Evolutionary conservation across 2,888 invertebrate species (phyloP).

Genomic region (Heliconius aoede): DNA sequence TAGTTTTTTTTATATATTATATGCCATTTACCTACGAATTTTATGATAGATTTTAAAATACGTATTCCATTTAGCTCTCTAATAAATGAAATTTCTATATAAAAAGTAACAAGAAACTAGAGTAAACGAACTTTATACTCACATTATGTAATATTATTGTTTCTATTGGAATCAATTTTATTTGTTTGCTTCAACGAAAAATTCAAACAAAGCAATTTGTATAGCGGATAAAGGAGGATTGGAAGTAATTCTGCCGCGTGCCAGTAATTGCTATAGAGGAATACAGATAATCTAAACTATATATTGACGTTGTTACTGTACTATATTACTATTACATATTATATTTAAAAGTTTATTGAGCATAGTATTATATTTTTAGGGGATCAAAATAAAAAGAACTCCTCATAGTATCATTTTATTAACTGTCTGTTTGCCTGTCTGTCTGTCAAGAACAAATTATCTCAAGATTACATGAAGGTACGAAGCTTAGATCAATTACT

Average conservation of each 20-base stretch:
- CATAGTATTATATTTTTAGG: neutral
- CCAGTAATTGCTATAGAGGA: constrained; percentile 40
- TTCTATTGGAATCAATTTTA: neutral
- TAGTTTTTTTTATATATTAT: too few relatives aligned
- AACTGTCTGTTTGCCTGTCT: too few relatives aligned
- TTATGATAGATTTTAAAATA: too few relatives aligned
- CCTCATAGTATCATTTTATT: too few relatives aligned
- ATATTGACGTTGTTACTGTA: constrained; percentile 35
- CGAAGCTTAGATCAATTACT: too few relatives aligned
- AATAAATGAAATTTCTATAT: neutral
- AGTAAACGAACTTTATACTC: neutral
- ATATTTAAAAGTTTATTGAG: neutral
- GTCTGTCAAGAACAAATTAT: too few relatives aligned
- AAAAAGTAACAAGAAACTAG: neutral
- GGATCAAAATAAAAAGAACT: too few relatives aligned
- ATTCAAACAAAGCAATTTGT: constrained; percentile 34
- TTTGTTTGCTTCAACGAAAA: constrained; percentile 25
- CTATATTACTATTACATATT: neutral
- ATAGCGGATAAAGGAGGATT: constrained; percentile 33
- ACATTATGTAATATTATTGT: constrained; percentile 1
- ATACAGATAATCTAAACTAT: constrained; percentile 50
- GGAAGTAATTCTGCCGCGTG: constrained; percentile 37
- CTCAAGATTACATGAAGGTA: too few relatives aligned
- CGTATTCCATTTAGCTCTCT: neutral
- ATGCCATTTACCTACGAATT: too few relatives aligned